These are phyloP conservation scores for Vimba vimba DNA, from an alignment of 2,113 vertebrate species.

Conservation along the genomic window DNA sequence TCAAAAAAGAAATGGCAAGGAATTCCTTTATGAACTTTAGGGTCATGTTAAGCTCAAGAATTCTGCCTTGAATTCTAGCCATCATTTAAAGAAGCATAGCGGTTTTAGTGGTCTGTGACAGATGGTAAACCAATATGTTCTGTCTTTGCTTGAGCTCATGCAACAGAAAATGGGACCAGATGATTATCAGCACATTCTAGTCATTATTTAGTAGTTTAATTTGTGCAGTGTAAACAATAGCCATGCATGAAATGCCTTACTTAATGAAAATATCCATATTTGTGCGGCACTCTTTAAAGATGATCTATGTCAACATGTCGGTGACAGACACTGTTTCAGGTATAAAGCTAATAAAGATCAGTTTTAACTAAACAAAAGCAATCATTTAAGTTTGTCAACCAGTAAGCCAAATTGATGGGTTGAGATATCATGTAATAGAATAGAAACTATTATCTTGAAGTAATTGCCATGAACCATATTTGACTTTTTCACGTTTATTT, in stretches of 20 bases:
- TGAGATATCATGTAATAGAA: neutral
- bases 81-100: neutral
- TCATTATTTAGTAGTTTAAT: neutral
- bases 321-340: neutral
- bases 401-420: neutral
- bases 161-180: neutral
- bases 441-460: neutral
- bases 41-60: no score
- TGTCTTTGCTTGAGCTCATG: neutral
- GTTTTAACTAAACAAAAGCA: neutral
- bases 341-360: neutral
- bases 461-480: neutral
- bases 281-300: neutral
- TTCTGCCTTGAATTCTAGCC: neutral
- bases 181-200: neutral
- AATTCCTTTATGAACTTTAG: no score
- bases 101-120: neutral
- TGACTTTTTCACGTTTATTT: neutral
- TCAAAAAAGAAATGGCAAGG: neutral
- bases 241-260: neutral
- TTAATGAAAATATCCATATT: neutral
- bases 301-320: neutral
- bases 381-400: neutral
- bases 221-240: neutral
- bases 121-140: neutral